A percentile compares a stretch with the other conserved stretches of the same genome.
Evolutionary conservation across 2,113 vertebrate species (phyloP).

Genomic region (Colius striatus): DNA sequence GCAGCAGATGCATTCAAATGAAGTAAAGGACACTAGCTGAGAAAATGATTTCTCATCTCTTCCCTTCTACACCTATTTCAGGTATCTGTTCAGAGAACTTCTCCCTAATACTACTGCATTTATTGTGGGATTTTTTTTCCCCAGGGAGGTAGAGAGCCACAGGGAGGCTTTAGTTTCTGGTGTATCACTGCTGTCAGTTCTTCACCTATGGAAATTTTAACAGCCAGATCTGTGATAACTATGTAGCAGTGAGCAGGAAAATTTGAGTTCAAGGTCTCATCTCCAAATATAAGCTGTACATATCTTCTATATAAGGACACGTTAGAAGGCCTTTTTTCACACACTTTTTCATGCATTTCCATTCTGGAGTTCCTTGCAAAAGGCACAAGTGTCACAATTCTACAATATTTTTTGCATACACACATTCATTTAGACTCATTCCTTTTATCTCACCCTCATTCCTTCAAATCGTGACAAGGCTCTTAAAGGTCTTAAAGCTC

Average conservation of each 20-base stretch:
- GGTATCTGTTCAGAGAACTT: background rate
- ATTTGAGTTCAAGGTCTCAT: background rate
- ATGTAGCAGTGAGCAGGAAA: background rate
- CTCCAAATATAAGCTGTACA: background rate
- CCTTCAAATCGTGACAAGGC: slow-evolving; percentile 98
- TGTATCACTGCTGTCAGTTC: background rate
- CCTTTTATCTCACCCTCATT: slow-evolving; percentile 92
- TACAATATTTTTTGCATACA: slow-evolving; percentile 1
- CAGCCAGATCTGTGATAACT: background rate
- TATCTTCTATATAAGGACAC: background rate
- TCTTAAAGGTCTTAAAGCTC: slow-evolving; percentile 95
- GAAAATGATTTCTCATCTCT: background rate
- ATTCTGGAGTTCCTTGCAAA: background rate
- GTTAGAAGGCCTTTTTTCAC: background rate
- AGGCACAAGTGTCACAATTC: background rate
- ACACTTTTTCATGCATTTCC: background rate
- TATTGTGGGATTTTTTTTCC: background rate
- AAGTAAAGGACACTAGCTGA: background rate
- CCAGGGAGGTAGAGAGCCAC: background rate
- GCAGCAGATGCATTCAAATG: background rate
- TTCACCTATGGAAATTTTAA: background rate
- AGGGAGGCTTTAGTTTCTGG: background rate
- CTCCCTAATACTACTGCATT: background rate
- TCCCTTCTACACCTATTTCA: background rate
- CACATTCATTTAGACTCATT: slow-evolving; percentile 22